Evolutionary conservation across 2,113 vertebrate species (phyloP), one percentile per base, ranked within the genome.

Genomic region (Oryzias melastigma): DNA sequence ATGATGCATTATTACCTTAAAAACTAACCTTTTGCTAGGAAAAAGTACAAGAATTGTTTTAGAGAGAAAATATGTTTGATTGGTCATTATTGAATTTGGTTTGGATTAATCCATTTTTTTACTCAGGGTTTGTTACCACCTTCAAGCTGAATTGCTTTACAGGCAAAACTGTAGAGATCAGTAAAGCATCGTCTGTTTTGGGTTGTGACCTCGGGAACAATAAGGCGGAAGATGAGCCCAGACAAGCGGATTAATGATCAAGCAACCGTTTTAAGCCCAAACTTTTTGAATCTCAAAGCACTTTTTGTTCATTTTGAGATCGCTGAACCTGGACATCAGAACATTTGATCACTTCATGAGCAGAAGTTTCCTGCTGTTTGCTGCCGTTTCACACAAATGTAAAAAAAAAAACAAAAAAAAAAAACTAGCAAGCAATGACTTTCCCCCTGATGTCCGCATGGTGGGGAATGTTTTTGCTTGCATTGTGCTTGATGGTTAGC

Each of bases 401-500:
- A 61, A 66, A 64, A 78, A 41, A 52, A 52, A 52, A 41, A 62
- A 18, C n/a, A n/a, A 60, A 66, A 64, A 78, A 41, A 52, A 52
- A 52, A 41, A 62, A 18, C 22, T 2, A 22, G 22, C 35, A 69
- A 76, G 71, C 66, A 68, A 62, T 74, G 66, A 56, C 48, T 74
- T 78, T 78, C 55, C 57, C 74, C 49, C 52, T 27, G 35, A 57
- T 74, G 45, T 62, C 67, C 12, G 18, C 65, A 20, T 58, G 56
- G 58, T 75, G 71, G 43, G 60, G 58, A 62, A 45, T 61, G 71
- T 66, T 57, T 58, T 60, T 59, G 50, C 64, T 75, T 78, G 43
- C 61, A 62, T 79, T 77, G 86, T 81, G 56, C 18, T 56, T 57
- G 54, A 64, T 51, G 40, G 61, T 77, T 57, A 49, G 65, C 73